Percentiles rank a stretch among this genome's conserved stretches.
phyloP scores from a whole-genome alignment of 2,888 invertebrate genomes.

The Rhagium mordax region DNA sequence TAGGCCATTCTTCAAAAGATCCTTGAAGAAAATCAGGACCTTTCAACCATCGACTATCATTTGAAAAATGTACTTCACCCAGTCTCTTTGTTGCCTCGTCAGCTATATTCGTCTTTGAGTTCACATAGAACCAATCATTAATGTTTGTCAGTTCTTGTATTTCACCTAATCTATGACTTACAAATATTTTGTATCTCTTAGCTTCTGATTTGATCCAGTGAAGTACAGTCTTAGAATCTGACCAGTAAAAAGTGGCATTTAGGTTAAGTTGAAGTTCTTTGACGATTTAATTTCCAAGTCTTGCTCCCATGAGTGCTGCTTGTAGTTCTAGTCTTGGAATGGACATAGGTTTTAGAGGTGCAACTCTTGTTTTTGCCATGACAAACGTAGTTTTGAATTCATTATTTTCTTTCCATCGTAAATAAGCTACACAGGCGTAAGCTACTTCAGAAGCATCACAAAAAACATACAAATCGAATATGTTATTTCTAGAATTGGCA shows the following conservation, averaged over 20 bases:
- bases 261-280: neutral
- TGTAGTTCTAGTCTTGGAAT: neutral
- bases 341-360: neutral
- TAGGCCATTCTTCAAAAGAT: neutral
- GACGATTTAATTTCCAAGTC: too few species aligned
- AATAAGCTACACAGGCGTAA: too few species aligned
- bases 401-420: too few species aligned
- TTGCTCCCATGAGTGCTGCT: too few species aligned
- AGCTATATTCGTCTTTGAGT: too few species aligned
- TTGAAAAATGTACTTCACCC: constrained; percentile 24
- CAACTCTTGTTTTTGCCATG: neutral
- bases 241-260: neutral
- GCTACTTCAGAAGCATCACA: too few species aligned
- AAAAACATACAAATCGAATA: too few species aligned
- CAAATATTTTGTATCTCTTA: neutral
- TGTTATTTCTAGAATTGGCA: too few species aligned
- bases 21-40: too few species aligned
- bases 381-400: too few species aligned
- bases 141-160: neutral
- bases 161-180: neutral
- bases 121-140: too few species aligned
- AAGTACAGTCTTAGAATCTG: neutral
- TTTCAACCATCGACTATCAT: neutral
- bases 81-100: neutral
- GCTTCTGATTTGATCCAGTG: neutral